These are phyloP conservation scores for Boloria selene DNA, from an alignment of 2,888 invertebrate genomes.

Conservation along the genomic window DNA sequence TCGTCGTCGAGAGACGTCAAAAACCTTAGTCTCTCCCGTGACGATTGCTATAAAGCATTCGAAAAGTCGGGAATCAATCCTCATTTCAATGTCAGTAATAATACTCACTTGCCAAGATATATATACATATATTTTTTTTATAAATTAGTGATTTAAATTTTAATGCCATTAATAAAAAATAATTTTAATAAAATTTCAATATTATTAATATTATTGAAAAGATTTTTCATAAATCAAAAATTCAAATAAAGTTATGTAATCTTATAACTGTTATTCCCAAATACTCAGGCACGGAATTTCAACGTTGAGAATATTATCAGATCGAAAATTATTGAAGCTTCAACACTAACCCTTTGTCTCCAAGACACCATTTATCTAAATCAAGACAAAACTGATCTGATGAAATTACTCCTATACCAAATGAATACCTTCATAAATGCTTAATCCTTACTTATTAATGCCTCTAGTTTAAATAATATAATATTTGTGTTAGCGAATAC, in stretches of 20 bases:
- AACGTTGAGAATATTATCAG: slow-evolving; percentile 18
- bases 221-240: slow-evolving; percentile 7
- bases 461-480: neutral
- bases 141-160: neutral
- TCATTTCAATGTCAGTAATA: no score
- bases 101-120: no score
- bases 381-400: slow-evolving; percentile 40
- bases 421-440: slow-evolving; percentile 8
- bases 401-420: slow-evolving; percentile 35
- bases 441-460: neutral
- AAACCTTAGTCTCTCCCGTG: no score
- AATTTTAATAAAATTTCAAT: neutral
- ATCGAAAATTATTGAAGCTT: slow-evolving; percentile 24
- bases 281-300: slow-evolving; percentile 21
- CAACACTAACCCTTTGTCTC: slow-evolving; percentile 32
- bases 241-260: slow-evolving; percentile 16
- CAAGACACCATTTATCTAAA: slow-evolving; percentile 52
- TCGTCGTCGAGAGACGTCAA: no score
- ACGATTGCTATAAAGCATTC: no score
- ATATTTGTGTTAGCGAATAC: no score
- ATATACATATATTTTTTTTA: no score
- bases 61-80: no score
- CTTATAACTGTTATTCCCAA: slow-evolving; percentile 15
- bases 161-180: neutral
- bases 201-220: slow-evolving; percentile 6